Base-by-base conservation (phyloP, 2,797 vertebrate genomes). In the Neosalanx taihuensis region DNA sequence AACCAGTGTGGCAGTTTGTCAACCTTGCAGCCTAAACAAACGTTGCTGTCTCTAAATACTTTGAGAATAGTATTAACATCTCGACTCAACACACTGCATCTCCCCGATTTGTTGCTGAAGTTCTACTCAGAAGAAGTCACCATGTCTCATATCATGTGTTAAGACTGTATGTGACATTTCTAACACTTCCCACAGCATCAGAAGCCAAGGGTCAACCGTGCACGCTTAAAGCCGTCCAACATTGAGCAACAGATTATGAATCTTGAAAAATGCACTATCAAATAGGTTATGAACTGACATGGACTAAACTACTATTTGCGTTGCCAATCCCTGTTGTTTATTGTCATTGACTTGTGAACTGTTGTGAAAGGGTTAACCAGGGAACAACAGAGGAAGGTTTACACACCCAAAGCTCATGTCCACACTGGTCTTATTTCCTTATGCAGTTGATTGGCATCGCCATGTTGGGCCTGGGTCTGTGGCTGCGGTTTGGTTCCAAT, bases 391-490 rank as follows among this genome's bases (percentile, higher is more conserved):
- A 10, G 51, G 15, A 4, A n/a, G 6, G 51, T 53, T 18, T 6
- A 18, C 17, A 4, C 51, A 53, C 51, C 51, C 13, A 6, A 6
- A 4, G 9, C 20, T 6, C 12, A 4, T 2, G 29, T 5, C 68
- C 1, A 26, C 46, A 26, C 59, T 2, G 18, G 7, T 26, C 5
- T 57, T 30, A 23, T 37, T 57, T 72, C 37, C 49, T 46, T 72
- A 17, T 0, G 2, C 80, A 93, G 92, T 1, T 91, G 75, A 15
- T 90, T 69, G 92, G 91, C 0, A 1, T 84, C 0, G 79, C 62
- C 0, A 81, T 90, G 1, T 0, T 92, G n/a, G 78, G 12, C 0
- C 72, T 89, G 0, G 91, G 91, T 5, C 0, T 91, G 51, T 92
- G 89, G 89, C 59, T 93, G 61, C 78, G 90, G 29, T 84, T 90